These are phyloP conservation scores for Terebella lapidaria DNA, from an alignment of 2,888 invertebrate species.

Conservation along the genomic window DNA sequence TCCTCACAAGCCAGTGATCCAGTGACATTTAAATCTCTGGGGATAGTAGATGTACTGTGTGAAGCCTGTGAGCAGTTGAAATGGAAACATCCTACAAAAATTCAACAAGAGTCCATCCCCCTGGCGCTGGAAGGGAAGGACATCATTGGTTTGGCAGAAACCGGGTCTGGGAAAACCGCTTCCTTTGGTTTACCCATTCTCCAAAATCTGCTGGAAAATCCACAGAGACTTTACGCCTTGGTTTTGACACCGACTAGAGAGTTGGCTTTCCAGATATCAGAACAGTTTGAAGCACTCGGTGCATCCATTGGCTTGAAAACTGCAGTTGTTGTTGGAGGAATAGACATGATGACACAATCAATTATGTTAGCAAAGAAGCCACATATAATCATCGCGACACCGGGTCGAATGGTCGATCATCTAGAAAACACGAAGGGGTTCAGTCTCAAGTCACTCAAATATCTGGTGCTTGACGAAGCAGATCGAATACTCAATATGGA, in stretches of 20 bases:
- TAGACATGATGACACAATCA: conserved; percentile 96
- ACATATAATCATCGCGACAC: conserved; percentile 91
- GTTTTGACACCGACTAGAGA: conserved; percentile 95
- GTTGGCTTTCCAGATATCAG: conserved; percentile 95
- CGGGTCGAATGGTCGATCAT: conserved; percentile 91
- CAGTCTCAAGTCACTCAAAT: conserved; percentile 80
- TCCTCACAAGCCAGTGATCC: no score
- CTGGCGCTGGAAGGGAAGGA: conserved; percentile 67
- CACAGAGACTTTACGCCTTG: conserved; percentile 68
- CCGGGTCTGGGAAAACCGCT: conserved; percentile 94
- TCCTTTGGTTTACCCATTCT: conserved; percentile 95
- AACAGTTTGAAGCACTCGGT: conserved; percentile 94
- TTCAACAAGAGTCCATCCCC: conserved; percentile 82
- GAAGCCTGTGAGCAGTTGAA: conserved; percentile 86
- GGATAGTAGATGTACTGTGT: conserved; percentile 81
- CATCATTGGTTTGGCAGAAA: conserved; percentile 72
- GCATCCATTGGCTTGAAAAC: conserved; percentile 87
- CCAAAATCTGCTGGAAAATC: conserved; percentile 61
- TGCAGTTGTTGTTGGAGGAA: conserved; percentile 93
- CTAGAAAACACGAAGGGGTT: conserved; percentile 98
- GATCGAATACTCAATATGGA: conserved; percentile 98
- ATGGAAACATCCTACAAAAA: conserved; percentile 92
- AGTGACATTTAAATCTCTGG: conserved; percentile 53
- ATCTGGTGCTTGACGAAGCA: conserved; percentile 94
- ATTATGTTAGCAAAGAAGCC: conserved; percentile 89